Evolutionary conservation across 2,888 invertebrate species (phyloP).

Genomic region (Pollenia angustigena): DNA sequence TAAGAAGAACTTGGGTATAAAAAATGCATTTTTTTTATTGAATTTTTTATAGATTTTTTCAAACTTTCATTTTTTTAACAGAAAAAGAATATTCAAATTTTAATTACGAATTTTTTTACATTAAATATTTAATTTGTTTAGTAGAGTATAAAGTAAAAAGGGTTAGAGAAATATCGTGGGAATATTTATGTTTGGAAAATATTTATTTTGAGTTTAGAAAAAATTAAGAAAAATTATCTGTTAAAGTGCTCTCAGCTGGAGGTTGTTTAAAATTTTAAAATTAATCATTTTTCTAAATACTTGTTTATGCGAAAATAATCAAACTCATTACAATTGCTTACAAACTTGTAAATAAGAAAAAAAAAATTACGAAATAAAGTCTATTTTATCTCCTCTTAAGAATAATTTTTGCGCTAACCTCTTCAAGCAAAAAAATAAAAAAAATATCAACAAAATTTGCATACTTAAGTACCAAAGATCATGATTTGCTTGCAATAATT

Average conservation of each 20-base stretch:
- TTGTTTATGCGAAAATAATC: constrained; percentile 58
- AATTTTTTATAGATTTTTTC: constrained; percentile 77
- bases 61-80: constrained; percentile 71
- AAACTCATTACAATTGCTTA: constrained; percentile 57
- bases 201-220: not conserved
- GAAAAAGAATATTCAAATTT: constrained; percentile 38
- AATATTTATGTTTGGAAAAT: constrained; percentile 74
- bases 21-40: constrained; percentile 77
- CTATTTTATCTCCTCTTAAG: not conserved
- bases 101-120: constrained; percentile 55
- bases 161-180: constrained; percentile 76
- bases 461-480: constrained; percentile 67
- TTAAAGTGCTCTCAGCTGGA: constrained; percentile 64
- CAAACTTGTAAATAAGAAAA: constrained; percentile 52
- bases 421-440: not conserved
- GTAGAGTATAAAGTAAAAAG: constrained; percentile 71
- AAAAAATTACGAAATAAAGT: not conserved
- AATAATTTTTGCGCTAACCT: not conserved
- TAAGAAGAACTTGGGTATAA: constrained; percentile 74
- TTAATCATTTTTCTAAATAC: constrained; percentile 24
- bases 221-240: not conserved
- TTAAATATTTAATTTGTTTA: constrained; percentile 76
- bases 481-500: constrained; percentile 35
- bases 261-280: not conserved
- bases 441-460: constrained; percentile 36